Percentiles rank a stretch among this genome's conserved stretches.
Conservation (phyloP, 2,113 vertebrate species). For the Penelope pileata region DNA sequence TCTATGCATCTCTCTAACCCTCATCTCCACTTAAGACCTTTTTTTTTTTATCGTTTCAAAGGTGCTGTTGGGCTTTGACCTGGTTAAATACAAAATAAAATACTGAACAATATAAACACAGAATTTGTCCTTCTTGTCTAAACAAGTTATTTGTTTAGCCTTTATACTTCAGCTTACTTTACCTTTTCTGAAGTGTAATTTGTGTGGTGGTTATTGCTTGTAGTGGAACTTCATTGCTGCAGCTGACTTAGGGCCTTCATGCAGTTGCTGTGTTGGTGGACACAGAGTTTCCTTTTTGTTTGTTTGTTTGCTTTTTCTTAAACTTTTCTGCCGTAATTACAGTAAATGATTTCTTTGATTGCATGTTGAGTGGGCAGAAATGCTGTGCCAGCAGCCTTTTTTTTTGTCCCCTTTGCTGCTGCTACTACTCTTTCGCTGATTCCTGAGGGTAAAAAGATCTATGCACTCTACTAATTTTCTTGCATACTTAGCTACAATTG, state of each 20-base stretch:
- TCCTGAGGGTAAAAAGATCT: conserved; percentile 36
- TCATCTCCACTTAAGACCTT: neutral
- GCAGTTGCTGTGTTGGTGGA: neutral
- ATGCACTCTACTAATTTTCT: conserved; percentile 31
- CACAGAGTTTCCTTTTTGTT: neutral
- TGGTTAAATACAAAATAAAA: neutral
- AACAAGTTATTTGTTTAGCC: neutral
- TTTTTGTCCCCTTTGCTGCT: neutral
- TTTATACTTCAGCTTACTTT: neutral
- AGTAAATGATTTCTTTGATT: conserved; percentile 26
- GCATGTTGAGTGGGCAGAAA: conserved; percentile 1
- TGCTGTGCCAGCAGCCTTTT: conserved; percentile 40
- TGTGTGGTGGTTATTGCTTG: neutral
- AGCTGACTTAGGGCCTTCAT: neutral
- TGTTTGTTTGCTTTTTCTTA: neutral
- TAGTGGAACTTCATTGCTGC: neutral
- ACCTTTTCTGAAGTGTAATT: neutral
- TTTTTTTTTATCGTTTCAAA: neutral
- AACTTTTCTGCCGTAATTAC: conserved; percentile 15
- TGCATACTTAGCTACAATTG: conserved; percentile 43
- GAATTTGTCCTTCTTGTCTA: neutral
- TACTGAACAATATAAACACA: rapidly evolving
- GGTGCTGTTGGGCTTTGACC: neutral
- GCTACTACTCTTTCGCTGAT: conserved; percentile 13
- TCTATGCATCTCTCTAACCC: neutral